Evolutionary conservation across 2,888 invertebrate species (phyloP), one percentile per base, ranked within the genome.

Genomic region (Dromius quadrimaculatus): DNA sequence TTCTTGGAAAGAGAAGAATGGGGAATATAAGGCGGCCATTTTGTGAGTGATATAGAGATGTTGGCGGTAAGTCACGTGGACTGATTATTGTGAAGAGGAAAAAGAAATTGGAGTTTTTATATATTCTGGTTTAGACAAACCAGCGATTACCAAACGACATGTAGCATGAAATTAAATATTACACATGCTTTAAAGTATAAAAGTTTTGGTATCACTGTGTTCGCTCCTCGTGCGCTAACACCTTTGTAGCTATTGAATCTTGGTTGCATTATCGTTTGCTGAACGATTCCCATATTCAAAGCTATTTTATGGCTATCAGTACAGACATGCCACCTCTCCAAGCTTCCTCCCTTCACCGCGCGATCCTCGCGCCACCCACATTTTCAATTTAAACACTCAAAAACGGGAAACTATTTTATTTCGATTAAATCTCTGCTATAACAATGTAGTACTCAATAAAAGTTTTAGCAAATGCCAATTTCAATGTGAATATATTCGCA

Each of bases 211-310:
- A 20, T 20, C 22, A 20, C 61, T 61, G 61, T 8, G 9, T 1
- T 5, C 13, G 6, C 28, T 54, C 50, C 65, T 50, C 50, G 50
- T 66, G 36, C 57, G 41, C 38, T 38, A 22, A 38, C 66, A 66
- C 66, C 50, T 50, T 36, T 66, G 54, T 23, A 54, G 50, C 57
- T 23, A 50, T 66, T 66, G 36, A 66, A 41, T 36, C 34, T 41
- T 19, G 50, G 41, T 22, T 66, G 54, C 66, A 66, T 54, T 66
- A 66, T 66, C 66, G 66, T 57, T 66, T 38, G 50, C 54, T 66
- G 50, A 66, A 66, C 66, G 66, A 66, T 65, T 65, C 65, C 50
- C 36, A 65, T 65, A 65, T 65, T 65, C 65, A 65, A 65, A 65
- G 47, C 65, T 47, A 50, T 65, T 65, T 65, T 65, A 65, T 65